These are phyloP conservation scores for Erythrocercus mccallii DNA, from an alignment of 2,113 vertebrate species.

Conservation along the genomic window DNA sequence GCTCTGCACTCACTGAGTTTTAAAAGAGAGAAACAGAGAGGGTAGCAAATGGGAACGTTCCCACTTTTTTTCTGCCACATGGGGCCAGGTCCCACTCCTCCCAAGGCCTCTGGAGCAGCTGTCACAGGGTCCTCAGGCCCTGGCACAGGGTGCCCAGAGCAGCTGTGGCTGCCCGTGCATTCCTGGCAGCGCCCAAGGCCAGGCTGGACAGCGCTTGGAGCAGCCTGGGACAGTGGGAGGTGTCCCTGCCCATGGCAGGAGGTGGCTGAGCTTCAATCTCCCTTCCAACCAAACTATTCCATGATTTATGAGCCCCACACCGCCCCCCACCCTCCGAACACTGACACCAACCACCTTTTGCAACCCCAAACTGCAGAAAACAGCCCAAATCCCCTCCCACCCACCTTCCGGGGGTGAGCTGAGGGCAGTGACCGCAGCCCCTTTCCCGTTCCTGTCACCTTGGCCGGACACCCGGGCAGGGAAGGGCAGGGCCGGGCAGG, in stretches of 20 bases:
- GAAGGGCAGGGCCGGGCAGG: not conserved
- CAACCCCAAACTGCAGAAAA: not conserved
- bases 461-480: no score
- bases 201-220: not conserved
- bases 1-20: not conserved
- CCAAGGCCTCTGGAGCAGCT: not conserved
- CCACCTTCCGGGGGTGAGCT: not conserved
- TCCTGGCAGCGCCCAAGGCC: not conserved
- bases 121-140: not conserved
- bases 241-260: not conserved
- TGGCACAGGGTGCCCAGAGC: not conserved
- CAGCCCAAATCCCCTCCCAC: not conserved
- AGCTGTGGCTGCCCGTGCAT: not conserved
- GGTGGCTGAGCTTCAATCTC: rapidly evolving
- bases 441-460: not conserved
- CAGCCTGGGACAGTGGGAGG: rapidly evolving
- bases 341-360: not conserved
- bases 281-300: not conserved
- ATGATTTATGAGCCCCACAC: not conserved
- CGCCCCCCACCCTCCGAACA: not conserved
- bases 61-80: rapidly evolving
- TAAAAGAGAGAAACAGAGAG: rapidly evolving
- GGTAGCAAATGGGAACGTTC: rapidly evolving
- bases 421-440: not conserved
- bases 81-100: not conserved